Conservation (phyloP, 2,888 invertebrate genomes). For the Agrochola lota region DNA sequence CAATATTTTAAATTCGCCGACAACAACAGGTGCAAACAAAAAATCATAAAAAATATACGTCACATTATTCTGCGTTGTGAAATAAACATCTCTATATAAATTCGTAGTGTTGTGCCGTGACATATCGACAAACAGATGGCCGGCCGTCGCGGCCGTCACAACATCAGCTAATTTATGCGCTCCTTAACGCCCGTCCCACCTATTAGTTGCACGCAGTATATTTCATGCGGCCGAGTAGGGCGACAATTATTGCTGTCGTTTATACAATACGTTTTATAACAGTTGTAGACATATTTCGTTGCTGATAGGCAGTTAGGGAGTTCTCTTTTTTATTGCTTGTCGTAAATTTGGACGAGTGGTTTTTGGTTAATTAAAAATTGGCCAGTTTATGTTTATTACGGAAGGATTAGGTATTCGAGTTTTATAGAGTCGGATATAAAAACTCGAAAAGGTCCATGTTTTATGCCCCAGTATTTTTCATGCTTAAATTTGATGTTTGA, state of each 20-base stretch:
- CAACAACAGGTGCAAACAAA: conserved; percentile 64
- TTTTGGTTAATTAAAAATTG: conserved; percentile 60
- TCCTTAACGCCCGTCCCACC: conserved; percentile 89
- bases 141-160: conserved; percentile 85
- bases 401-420: conserved; percentile 21
- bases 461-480: not conserved
- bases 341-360: conserved; percentile 50
- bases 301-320: conserved; percentile 56
- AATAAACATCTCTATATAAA: conserved; percentile 77
- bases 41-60: conserved; percentile 62
- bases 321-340: conserved; percentile 53
- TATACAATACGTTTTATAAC: conserved; percentile 68
- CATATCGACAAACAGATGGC: conserved; percentile 90
- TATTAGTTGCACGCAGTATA: conserved; percentile 89
- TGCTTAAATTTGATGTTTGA: not conserved
- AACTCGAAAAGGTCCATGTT: not conserved
- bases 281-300: conserved; percentile 63
- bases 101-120: conserved; percentile 82
- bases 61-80: conserved; percentile 58
- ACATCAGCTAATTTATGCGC: conserved; percentile 89
- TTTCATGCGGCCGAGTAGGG: conserved; percentile 81
- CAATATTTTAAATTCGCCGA: conserved; percentile 61
- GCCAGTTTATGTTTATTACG: conserved; percentile 48
- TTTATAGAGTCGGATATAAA: conserved; percentile 18
- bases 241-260: conserved; percentile 75